Conservation (phyloP, 30 jellyfish, hydroid and myxozoan genomes). For the Calvadosia cruxmelitensis region DNA sequence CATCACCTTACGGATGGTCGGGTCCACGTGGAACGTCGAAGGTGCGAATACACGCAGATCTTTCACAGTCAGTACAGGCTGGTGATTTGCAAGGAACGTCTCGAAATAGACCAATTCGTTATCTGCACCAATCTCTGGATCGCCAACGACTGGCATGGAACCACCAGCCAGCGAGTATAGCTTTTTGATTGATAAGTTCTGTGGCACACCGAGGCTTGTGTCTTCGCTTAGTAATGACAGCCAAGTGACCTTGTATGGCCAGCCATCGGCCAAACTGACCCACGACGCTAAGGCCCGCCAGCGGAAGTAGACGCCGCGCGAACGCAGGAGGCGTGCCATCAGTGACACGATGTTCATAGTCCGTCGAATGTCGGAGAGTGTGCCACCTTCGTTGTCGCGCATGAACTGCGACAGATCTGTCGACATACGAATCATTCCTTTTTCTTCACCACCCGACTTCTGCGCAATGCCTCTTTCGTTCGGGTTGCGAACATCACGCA, state of each 20-base stretch:
- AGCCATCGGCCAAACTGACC: constrained; percentile 88
- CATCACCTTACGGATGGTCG: constrained; percentile 61
- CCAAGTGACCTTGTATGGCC: constrained; percentile 97
- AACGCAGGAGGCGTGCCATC: constrained; percentile 69
- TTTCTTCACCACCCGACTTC: constrained; percentile 5
- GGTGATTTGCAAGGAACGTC: constrained; percentile 52
- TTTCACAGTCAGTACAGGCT: constrained; percentile 63
- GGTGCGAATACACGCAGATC: constrained; percentile 69
- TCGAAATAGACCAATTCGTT: constrained; percentile 65
- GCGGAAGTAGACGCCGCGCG: constrained; percentile 63
- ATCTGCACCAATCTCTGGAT: constrained; percentile 54
- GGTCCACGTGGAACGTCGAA: constrained; percentile 74
- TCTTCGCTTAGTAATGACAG: constrained; percentile 64
- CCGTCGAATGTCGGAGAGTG: constrained; percentile 67
- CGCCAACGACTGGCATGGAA: constrained; percentile 68
- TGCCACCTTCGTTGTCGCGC: constrained; percentile 75
- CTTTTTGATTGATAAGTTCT: constrained; percentile 43
- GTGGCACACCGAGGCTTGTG: constrained; percentile 37
- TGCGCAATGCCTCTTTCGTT: constrained; percentile 1
- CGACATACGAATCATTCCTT: constrained; percentile 36
- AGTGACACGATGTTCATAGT: constrained; percentile 83
- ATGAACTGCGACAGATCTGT: constrained; percentile 68
- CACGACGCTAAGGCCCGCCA: constrained; percentile 87
- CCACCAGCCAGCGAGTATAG: constrained; percentile 58
- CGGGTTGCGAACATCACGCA: constrained; percentile 29